A percentile compares a stretch with the other conserved stretches of the same genome.
These are phyloP conservation scores for Epizoanthus scotinus DNA, from an alignment of 92 coral and sea anemone species.

Conservation along the genomic window DNA sequence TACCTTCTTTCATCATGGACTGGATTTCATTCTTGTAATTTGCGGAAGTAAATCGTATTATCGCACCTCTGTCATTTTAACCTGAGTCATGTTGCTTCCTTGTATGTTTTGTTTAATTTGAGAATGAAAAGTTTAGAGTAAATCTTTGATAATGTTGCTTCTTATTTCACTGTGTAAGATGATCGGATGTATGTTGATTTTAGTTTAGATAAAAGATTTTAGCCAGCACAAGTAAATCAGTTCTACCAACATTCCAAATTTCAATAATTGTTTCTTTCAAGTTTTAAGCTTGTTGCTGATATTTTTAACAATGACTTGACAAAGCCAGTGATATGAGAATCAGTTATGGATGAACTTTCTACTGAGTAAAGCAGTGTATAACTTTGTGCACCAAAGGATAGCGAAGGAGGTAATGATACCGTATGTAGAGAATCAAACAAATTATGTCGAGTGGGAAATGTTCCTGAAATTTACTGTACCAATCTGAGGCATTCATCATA, in stretches of 20 bases:
- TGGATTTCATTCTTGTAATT: neutral
- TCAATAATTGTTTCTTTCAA: neutral
- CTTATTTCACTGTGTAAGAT: neutral
- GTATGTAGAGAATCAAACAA: neutral
- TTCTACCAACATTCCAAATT: neutral
- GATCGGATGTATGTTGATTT: neutral
- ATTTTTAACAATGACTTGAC: neutral
- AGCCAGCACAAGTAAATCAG: neutral
- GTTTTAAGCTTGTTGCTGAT: neutral
- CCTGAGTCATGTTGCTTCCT: neutral
- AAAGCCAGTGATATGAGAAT: neutral
- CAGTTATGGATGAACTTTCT: neutral
- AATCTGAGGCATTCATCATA: neutral
- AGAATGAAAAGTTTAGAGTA: neutral
- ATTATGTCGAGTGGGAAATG: neutral
- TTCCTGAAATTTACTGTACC: neutral
- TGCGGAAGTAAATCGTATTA: neutral
- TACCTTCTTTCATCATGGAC: constrained; percentile 10
- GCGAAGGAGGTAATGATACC: neutral
- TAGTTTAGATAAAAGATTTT: constrained; percentile 1
- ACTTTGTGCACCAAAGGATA: too few species aligned
- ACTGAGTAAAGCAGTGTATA: neutral
- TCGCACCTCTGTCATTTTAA: constrained; percentile 7
- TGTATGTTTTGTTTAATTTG: neutral
- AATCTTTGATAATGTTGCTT: neutral